phyloP scores from a whole-genome alignment of 2,113 vertebrate species.

The Neogale vison region DNA sequence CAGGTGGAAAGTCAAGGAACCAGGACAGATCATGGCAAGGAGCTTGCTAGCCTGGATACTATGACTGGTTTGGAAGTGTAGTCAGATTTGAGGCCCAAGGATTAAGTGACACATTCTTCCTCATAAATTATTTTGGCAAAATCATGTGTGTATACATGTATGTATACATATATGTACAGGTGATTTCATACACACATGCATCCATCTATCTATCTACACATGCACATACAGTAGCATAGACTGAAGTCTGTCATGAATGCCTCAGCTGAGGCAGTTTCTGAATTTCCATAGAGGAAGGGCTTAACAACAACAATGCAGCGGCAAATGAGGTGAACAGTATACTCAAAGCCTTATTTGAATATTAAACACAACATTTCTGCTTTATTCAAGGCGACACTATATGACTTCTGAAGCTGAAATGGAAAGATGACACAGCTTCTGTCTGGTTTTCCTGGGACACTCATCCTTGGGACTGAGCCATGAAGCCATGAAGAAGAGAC shows the following conservation, averaged over 20 bases:
- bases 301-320: not conserved
- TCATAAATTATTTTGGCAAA: not conserved
- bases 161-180: not conserved
- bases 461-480: not conserved
- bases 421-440: too few species aligned
- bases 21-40: not conserved
- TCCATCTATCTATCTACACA: not conserved
- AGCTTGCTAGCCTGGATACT: not conserved
- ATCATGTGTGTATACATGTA: not conserved
- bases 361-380: not conserved
- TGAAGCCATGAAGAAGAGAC: not conserved
- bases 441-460: not conserved
- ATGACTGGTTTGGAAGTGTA: not conserved
- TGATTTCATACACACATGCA: not conserved
- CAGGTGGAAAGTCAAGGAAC: not conserved
- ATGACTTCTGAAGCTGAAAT: not conserved
- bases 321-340: not conserved
- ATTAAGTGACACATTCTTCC: not conserved
- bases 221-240: not conserved
- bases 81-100: not conserved
- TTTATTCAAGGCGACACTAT: not conserved
- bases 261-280: not conserved
- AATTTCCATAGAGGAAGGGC: not conserved
- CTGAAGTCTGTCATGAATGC: not conserved
- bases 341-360: not conserved